phyloP scores from a whole-genome alignment of 2,797 vertebrate species.

The Threskiornis aethiopicus region DNA sequence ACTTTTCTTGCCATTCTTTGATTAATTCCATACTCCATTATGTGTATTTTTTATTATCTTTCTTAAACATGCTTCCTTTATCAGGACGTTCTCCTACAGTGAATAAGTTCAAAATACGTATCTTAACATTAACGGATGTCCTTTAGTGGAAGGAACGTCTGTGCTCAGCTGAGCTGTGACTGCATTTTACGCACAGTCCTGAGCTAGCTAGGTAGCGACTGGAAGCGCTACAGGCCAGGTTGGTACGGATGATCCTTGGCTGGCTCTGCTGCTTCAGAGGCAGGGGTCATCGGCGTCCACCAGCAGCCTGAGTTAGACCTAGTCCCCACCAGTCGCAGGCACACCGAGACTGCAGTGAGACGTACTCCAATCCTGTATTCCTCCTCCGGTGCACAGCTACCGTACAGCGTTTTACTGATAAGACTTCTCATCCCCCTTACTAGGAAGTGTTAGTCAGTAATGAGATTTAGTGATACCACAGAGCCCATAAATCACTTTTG shows the following conservation, averaged over 20 bases:
- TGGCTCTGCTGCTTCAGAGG: not conserved
- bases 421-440: not conserved
- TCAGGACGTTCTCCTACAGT: not conserved
- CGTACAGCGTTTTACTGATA: not conserved
- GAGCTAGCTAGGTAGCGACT: not conserved
- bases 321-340: not conserved
- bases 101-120: not conserved
- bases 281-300: not conserved
- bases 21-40: not conserved
- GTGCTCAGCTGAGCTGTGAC: not conserved
- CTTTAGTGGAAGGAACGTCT: not conserved
- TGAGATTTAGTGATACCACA: not conserved
- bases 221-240: not conserved
- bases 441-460: not conserved
- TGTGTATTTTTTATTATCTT: not conserved
- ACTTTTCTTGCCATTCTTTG: not conserved
- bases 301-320: not conserved
- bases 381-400: not conserved
- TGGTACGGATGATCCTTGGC: not conserved
- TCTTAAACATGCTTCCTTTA: not conserved
- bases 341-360: not conserved
- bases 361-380: not conserved
- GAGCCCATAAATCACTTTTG: not conserved
- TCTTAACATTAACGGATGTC: not conserved
- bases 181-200: not conserved